Percentiles rank a stretch among this genome's conserved stretches.
Evolutionary conservation across 2,888 invertebrate genomes (phyloP).

Genomic region (Sarcophaga subvicina): DNA sequence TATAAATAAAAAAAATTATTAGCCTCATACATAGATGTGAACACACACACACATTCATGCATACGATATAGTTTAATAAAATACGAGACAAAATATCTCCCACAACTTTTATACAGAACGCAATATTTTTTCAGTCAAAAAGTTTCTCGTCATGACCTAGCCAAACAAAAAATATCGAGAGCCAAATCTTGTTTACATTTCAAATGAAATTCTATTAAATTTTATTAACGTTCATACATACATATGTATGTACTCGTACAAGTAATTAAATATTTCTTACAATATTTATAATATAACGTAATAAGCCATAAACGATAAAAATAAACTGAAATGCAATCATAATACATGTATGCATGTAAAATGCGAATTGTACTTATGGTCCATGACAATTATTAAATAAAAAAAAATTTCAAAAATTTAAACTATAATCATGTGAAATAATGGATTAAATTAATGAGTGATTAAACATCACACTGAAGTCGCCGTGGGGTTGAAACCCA

Average conservation of each 20-base stretch:
- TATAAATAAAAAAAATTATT: constrained; percentile 25
- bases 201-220: constrained; percentile 11
- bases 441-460: too few relatives aligned
- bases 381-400: too few relatives aligned
- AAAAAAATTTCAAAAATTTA: too few relatives aligned
- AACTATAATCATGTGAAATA: too few relatives aligned
- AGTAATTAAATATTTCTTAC: background rate
- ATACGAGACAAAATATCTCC: constrained; percentile 49
- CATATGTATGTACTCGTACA: background rate
- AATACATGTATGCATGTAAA: too few relatives aligned
- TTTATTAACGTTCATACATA: background rate
- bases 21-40: background rate
- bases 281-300: too few relatives aligned
- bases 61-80: constrained; percentile 1
- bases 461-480: too few relatives aligned
- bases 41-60: background rate
- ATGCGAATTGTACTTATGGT: too few relatives aligned
- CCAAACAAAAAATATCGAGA: constrained; percentile 53
- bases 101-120: constrained; percentile 22
- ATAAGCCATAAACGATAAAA: too few relatives aligned
- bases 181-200: constrained; percentile 46
- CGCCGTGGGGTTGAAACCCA: too few relatives aligned
- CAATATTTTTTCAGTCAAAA: background rate
- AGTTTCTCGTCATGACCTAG: constrained; percentile 53
- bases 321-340: too few relatives aligned